A percentile compares a stretch with the other conserved stretches of the same genome.
Evolutionary conservation across 2,113 vertebrate species (phyloP).

Genomic region (Eidolon helvum): DNA sequence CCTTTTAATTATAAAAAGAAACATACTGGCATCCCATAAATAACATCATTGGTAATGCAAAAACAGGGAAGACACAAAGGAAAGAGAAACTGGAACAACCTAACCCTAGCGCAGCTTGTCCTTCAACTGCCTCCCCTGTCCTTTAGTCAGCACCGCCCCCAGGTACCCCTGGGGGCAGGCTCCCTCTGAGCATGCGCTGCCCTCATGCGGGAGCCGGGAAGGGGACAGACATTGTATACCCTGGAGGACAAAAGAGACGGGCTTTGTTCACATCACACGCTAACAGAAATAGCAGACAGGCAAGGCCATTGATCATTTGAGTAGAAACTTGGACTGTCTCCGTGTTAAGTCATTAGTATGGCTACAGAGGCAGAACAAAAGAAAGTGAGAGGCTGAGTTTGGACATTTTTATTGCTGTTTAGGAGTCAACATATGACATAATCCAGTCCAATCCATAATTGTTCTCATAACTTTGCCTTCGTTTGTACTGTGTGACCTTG

Average conservation of each 20-base stretch:
- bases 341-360: neutral
- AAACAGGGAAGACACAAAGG: conserved; percentile 7
- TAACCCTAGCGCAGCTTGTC: neutral
- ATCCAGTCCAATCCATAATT: neutral
- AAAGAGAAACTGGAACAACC: neutral
- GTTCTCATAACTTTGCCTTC: neutral
- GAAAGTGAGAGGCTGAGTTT: neutral
- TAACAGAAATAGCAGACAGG: neutral
- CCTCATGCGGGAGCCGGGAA: rapidly evolving
- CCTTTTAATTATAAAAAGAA: conserved; percentile 68
- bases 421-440: neutral
- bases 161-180: neutral
- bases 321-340: neutral
- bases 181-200: neutral
- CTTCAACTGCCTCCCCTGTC: neutral
- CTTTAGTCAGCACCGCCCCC: neutral
- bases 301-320: neutral
- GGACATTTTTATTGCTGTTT: neutral
- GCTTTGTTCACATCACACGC: too few relatives aligned
- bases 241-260: neutral
- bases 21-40: conserved; percentile 63
- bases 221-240: neutral
- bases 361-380: neutral
- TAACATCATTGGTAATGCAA: conserved; percentile 40
- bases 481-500: neutral